Evolutionary conservation across 64 coral and sea anemone genomes (phyloP), one percentile per base, ranked within the genome.

Genomic region (Acropora tenuis): DNA sequence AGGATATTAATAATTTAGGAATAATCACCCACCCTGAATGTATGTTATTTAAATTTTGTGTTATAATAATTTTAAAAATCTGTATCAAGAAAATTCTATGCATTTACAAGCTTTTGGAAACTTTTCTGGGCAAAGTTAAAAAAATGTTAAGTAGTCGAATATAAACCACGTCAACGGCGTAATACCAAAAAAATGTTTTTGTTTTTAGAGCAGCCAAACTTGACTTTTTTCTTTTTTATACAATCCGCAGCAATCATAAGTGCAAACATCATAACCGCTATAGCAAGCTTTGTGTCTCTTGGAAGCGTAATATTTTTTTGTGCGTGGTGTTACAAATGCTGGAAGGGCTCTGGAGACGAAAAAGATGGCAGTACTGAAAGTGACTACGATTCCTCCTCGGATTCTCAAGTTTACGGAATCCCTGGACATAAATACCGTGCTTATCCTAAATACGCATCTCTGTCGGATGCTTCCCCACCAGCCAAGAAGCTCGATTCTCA

Each of bases 281-380:
- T 93, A 10, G 91, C 84, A 6, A 88, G 91, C 47, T 17, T 93
- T 8, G 83, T 93, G 0, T 93, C 91, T 0, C 67, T 93, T 9
- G 84, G 74, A 59, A 93, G 47, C 41, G 50, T 93, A 49, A 76
- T 87, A 5, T 77, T 93, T 30, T 48, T 93, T 41, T 93, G 91
- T 72, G 43, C 75, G 10, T 93, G 91, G 91, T 93, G 91, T 74
- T 79, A 87, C 59, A 93, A 93, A 72, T 93, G 83, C 45, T 93
- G 91, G 91, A 93, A 93, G 45, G 74, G 80, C 0, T 86, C 73
- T 6, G 82, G 85, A 61, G 80, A 84, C 19, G 74, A 86, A 45
- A 75, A 48, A 30, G 90, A 86, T 3, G 17, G 67, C 9, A 80
- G 60, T 18, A 79, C 83, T 3, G 86, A 77, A 58, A 77, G 72